Evolutionary conservation across 2,797 vertebrate species (phyloP).

Genomic region (Pempheris klunzingeri): DNA sequence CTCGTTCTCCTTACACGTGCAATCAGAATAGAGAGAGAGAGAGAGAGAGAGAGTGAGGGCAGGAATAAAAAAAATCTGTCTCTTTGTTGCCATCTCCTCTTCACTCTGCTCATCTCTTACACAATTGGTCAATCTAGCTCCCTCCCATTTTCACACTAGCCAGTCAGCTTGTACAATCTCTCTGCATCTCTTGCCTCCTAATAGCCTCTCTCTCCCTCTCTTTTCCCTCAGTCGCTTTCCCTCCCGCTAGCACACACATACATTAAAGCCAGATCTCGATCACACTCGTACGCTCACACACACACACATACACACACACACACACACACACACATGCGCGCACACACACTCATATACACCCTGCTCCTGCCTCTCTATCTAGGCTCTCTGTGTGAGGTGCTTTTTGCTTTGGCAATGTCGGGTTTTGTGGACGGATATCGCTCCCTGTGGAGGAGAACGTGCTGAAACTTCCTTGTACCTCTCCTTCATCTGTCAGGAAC

Average conservation of each 20-base stretch:
- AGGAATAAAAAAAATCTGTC: constrained; percentile 42
- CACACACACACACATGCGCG: constrained; percentile 37
- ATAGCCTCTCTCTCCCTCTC: constrained; percentile 40
- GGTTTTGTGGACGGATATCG: constrained; percentile 61
- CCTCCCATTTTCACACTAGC: constrained; percentile 77
- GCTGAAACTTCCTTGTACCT: constrained; percentile 68
- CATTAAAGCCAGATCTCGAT: constrained; percentile 56
- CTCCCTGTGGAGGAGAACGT: constrained; percentile 64
- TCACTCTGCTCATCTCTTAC: constrained; percentile 64
- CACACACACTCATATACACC: too few species aligned
- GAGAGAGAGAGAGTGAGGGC: constrained; percentile 37
- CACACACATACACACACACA: constrained; percentile 18
- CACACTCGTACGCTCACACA: constrained; percentile 27
- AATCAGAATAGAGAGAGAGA: constrained; percentile 11
- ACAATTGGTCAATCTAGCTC: constrained; percentile 70
- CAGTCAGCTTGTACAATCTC: constrained; percentile 74
- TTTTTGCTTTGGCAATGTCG: constrained; percentile 63
- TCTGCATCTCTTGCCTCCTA: constrained; percentile 58
- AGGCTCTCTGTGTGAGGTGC: constrained; percentile 52
- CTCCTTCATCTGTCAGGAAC: constrained; percentile 57
- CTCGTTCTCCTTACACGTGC: constrained; percentile 18
- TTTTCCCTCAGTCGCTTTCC: constrained; percentile 43
- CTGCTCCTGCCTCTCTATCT: constrained; percentile 31
- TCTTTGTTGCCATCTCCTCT: constrained; percentile 79
- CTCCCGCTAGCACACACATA: constrained; percentile 57